Base-by-base conservation (phyloP, 92 coral and sea anemone species). In the Siderastrea radians region DNA sequence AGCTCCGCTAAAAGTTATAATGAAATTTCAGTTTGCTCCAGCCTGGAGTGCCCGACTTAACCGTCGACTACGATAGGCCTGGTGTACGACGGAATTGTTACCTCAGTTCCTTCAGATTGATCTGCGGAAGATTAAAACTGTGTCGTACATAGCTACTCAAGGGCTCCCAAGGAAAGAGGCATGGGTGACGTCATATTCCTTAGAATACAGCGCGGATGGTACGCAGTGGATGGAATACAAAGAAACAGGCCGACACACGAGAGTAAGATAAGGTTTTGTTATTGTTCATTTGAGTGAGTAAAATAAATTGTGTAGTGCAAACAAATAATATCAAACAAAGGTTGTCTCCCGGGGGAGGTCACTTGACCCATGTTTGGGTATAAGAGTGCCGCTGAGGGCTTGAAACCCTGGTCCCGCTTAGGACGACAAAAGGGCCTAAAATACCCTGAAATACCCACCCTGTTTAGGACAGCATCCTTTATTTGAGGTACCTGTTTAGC, bases 181-280 rank as follows among this genome's bases (percentile, higher is more conserved):
- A 6, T 74, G 78, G 78, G 78, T 74, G 59, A 49, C 60, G 78
- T 74, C 78, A 54, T 74, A 74, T 74, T 74, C 8, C 15, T 16
- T 74, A 10, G 62, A 74, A 58, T 74, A 74, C 78, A 74, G 78
- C 11, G 78, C 45, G n/a, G 78, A 74, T 38, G 78, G 59, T 49
- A 11, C 5, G 45, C 58, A 17, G 10, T 74, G 78, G 78, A 5
- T 47, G 10, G 43, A 50, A 49, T 74, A 74, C 62, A 50, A 74
- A 54, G 62, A 74, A 15, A 58, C 17, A 9, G 78, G 45, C 11
- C 43, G 78, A 10, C 44, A 9, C 6, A 26, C 7, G 59, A 54
- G 72, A 68, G 72, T 68, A 44, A 26, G 72, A 68, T 0, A 26
- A 26, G 38, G 38, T 26, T 26, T 26, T 26, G 38, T 26, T 26